Conservation (phyloP, 2,888 invertebrate genomes). For the Apamea anceps region DNA sequence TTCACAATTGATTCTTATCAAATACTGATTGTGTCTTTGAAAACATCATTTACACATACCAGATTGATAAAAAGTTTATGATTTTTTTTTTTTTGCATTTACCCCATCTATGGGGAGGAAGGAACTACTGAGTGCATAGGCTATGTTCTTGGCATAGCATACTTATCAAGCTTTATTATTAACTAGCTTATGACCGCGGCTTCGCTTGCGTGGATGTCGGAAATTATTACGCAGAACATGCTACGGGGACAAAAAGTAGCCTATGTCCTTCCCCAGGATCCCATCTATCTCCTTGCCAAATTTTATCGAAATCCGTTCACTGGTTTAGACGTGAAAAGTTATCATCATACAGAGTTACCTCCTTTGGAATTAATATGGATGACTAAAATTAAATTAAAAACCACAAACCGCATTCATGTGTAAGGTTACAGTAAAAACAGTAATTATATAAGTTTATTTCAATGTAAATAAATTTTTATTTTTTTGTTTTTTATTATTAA, state of each 20-base stretch:
- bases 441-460: neutral
- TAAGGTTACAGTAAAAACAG: neutral
- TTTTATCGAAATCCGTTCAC: no score
- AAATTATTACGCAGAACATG: neutral
- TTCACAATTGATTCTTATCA: slow-evolving; percentile 7
- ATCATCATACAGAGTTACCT: no score
- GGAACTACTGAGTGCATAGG: no score
- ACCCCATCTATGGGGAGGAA: neutral
- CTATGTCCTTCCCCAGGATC: no score
- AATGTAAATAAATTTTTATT: neutral
- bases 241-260: neutral
- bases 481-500: neutral
- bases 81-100: neutral
- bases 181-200: neutral
- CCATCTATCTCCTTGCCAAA: no score
- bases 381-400: no score
- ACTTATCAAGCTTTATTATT: neutral
- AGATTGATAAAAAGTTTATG: neutral
- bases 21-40: neutral
- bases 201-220: neutral
- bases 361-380: neutral
- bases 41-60: neutral
- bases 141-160: neutral
- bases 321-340: no score
- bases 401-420: neutral